A percentile compares a stretch with the other conserved stretches of the same genome.
Conservation (phyloP, 2,113 vertebrate species). For the Spilogale gracilis region DNA sequence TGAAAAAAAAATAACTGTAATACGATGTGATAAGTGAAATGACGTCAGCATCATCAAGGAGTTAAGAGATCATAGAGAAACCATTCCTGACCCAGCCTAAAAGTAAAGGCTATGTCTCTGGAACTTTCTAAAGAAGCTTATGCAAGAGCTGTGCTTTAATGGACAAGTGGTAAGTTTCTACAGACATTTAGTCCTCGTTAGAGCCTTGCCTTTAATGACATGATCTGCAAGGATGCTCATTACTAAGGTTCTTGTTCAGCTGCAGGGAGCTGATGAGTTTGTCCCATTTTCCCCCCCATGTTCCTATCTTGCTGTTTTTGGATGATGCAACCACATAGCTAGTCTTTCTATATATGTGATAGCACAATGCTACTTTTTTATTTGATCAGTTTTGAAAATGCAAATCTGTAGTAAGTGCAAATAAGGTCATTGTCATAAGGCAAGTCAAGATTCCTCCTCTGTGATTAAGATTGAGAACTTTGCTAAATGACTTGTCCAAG, state of each 20-base stretch:
- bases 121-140: not conserved
- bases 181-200: not conserved
- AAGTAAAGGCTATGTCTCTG: not conserved
- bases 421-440: not conserved
- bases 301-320: not conserved
- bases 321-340: not conserved
- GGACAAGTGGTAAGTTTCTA: not conserved
- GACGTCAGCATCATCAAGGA: not conserved
- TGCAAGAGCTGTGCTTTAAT: not conserved
- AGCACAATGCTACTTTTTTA: not conserved
- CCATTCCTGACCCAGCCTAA: not conserved
- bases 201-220: constrained; percentile 1
- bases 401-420: not conserved
- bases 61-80: not conserved
- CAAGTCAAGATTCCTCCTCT: not conserved
- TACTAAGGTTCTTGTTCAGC: not conserved
- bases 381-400: not conserved
- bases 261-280: not conserved
- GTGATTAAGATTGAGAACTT: constrained; percentile 36
- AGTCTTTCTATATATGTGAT: not conserved
- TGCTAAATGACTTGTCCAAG: constrained; percentile 67
- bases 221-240: not conserved
- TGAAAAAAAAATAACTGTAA: constrained; percentile 26
- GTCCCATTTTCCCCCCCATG: not conserved
- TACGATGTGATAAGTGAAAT: not conserved